phyloP scores from a whole-genome alignment of 2,797 vertebrate species.

The Etheostoma nigrum region DNA sequence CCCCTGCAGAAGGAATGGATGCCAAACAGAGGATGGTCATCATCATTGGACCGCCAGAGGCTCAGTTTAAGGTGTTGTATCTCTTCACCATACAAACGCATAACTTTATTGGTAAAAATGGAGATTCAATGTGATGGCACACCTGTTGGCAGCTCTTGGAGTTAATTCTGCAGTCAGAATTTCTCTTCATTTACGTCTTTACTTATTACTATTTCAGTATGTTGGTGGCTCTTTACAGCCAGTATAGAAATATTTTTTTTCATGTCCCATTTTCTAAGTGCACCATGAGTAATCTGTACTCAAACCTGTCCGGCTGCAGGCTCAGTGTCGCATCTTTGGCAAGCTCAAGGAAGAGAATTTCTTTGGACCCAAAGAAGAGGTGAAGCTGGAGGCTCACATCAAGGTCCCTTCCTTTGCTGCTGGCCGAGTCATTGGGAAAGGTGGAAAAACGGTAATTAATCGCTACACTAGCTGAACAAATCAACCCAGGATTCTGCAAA shows the following conservation, averaged over 20 bases:
- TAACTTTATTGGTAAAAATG: slow-evolving; percentile 2
- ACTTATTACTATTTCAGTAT: too few relatives aligned
- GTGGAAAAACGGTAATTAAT: slow-evolving; percentile 95
- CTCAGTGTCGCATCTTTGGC: slow-evolving; percentile 98
- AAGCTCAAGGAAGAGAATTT: slow-evolving; percentile 99
- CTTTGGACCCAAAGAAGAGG: slow-evolving; percentile 99
- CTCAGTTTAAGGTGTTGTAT: slow-evolving; percentile 95
- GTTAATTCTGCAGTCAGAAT: background rate
- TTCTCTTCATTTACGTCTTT: background rate
- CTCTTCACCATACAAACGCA: background rate
- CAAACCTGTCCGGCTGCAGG: slow-evolving; percentile 75
- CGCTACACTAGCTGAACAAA: background rate
- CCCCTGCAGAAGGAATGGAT: slow-evolving; percentile 95
- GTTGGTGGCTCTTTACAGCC: background rate
- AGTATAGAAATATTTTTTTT: background rate
- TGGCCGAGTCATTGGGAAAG: slow-evolving; percentile 98
- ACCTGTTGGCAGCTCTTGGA: background rate
- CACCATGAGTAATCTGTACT: slow-evolving; percentile 20
- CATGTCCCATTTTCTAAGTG: background rate
- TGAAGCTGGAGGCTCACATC: slow-evolving; percentile 98
- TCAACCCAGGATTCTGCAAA: background rate
- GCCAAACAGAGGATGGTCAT: slow-evolving; percentile 97
- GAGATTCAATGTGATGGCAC: background rate
- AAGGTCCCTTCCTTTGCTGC: slow-evolving; percentile 99
- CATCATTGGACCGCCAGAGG: slow-evolving; percentile 96